Evolutionary conservation across 92 coral and sea anemone species (phyloP), one percentile per base, ranked within the genome.

Genomic region (Pocillopora meandrina): DNA sequence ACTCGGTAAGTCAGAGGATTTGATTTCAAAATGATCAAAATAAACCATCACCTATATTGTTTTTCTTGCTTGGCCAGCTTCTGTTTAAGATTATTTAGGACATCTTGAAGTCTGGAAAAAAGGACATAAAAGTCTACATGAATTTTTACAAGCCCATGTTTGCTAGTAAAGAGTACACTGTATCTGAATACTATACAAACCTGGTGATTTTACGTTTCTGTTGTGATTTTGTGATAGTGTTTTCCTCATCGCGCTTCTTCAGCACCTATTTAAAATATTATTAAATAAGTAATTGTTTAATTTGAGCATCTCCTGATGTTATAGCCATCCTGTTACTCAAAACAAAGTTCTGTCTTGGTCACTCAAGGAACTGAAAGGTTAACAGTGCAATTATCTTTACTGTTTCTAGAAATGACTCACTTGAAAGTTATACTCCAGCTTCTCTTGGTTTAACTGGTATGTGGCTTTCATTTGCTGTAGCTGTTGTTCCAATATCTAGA

Each of bases 391-490:
- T 3, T 42, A 42, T 42, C 52, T 3, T 42, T 42, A 3, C 52
- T 42, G 52, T 42, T 7, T 11, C 1, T 21, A 33, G 0, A 17
- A 26, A 61, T 21, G 68, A 65, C 87, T 65, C 73, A 87, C 97
- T 92, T 97, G 99, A 65, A 97, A 94, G 81, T 97, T 97, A 85
- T 97, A 97, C 67, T 94, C 99, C 42, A 97, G 94, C 76, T 97
- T 97, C 70, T 97, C 99, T 81, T 97, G 99, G 87, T 97, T 97
- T 16, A 97, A 92, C 85, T 97, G 99, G 72, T 97, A 97, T 0
- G 99, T 97, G 12, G 99, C 99, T 83, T 97, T 97, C 99, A 97
- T 97, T 76, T 97, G 99, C 82, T 97, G 99, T 26, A 97, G 82
- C 85, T 97, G 99, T 63, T 97, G 99, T 36, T 97, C 99, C 72